Base-by-base conservation (phyloP, 2,888 invertebrate species). In the Cantharis lateralis region DNA sequence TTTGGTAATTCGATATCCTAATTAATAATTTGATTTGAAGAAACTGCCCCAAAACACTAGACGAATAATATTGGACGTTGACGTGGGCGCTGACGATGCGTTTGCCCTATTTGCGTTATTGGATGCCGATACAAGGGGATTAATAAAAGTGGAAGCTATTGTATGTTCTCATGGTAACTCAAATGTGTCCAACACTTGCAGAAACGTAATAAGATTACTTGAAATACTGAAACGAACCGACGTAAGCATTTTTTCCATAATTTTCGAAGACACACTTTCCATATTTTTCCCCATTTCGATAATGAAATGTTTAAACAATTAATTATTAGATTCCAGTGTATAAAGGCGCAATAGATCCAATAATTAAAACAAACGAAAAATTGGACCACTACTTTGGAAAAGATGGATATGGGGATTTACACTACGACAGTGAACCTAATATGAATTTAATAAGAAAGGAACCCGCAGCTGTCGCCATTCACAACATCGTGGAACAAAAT, bases 121-220 rank as follows among this genome's bases (percentile, higher is more conserved):
- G 2, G 88, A 89, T 48, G 91, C 91, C 1, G 90, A 91, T 75
- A 86, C 84, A 68, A 79, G 85, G 10, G 86, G 86, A 1, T 81
- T 86, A 71, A 84, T 90, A 18, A 84, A 91, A 79, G 85, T 95
- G 24, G 84, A 94, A 68, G 95, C 91, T 1, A 90, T 96, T 1
- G 95, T 95, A 0, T 94, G 94, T 68, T 93, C 91, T 0, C 90
- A 91, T 80, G 96, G 96, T 0, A 96, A 95, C 84, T 93, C 94
- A 0, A 86, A 86, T 1, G 89, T 95, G 72, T 90, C 93, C 13
- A 91, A 94, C 84, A 94, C 93, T 0, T 90, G 90, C 26, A 87
- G 87, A n/a, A 95, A 96, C 84, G 93, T 94, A 26, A 90, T 93
- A 69, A 90, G 93, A 80, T 91, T 93, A 71, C 86, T 95, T 7